Base-by-base conservation (phyloP, 2,888 invertebrate genomes). In the Limnephilus lunatus region DNA sequence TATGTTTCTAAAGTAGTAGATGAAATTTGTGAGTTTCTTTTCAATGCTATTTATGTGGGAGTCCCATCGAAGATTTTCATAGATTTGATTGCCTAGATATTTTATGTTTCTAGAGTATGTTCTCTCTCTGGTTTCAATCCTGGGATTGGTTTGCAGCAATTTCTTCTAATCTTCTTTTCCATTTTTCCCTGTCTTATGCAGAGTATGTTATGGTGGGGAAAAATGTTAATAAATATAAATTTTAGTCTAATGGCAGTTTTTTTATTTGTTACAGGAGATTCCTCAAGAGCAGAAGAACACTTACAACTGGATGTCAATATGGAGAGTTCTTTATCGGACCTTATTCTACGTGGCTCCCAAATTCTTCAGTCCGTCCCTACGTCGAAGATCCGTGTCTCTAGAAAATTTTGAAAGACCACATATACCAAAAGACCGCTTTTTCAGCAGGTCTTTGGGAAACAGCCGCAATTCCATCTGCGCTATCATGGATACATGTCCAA, bases 291-390 rank as follows among this genome's bases (percentile, higher is more conserved):
- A 90, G 30, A 91, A 91, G 12, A 92, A 92, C 85, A 80, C 85
- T 0, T 35, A 44, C 39, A 92, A 87, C 39, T 93, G 92, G 93
- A 86, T 87, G 85, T 92, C 93, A 12, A 92, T 93, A 68, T 93
- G 93, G 92, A 87, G 92, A 68, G 88, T 92, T n/a, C 90, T 93
- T 25, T 90, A 93, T 44, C 88, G 92, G 15, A 93, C 92, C 11
- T 48, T 93, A 25, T 91, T 93, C 39, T 93, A 93, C 85, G 92
- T 93, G 39, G 93, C 93, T 81, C 92, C 93, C n/a, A 93, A 89
- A 82, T 31, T 91, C 7, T 89, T 93, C 44, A 83, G 44, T n/a
- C 92, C 92, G 7, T 92, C 91, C 1, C 25, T 85, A n/a, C 90
- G 90, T 15, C 15, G 92, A 31, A 93, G 82, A 87, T 86, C 93